Base-by-base conservation (phyloP, 1,140 invertebrate genomes). In the Drosophila burlai region DNA sequence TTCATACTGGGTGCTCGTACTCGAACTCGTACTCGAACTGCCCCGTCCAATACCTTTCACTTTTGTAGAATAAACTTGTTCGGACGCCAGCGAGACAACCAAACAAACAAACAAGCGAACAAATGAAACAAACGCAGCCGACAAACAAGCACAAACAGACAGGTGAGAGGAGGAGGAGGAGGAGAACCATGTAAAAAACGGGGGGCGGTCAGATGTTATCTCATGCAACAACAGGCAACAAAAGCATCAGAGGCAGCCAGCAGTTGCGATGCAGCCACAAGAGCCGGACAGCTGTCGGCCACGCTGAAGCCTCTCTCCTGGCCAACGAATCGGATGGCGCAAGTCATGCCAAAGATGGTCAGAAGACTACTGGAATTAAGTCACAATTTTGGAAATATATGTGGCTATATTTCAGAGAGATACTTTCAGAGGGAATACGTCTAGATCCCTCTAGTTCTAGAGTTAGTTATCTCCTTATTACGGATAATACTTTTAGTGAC, bases 41-140 rank as follows among this genome's bases (percentile, higher is more conserved):
- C 62, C 62, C 54, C 64, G 69, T 64, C 69, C 69, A 50, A 77
- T 68, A 77, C 84, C 84, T 89, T 89, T 89, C 84, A 89, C 84
- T 89, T 89, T 89, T 79, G 66, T 84, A 89, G 84, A 89, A 89
- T 89, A 89, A 89, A 89, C 84, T 90, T 79, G 84, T 89, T 89
- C 81, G 85, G 64, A 26, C 65, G 55, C 46, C 69, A 62, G 58
- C 47, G 47, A 49, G 47, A 49, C 47, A 81, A 73, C 57, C 67
- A 47, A 47, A 54, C 66, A 72, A 55, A 62, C 57, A 63, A 63
- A 74, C 31, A 62, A 62, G 24, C 72, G 45, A 62, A 52, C 60
- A 64, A 69, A 64, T 40, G 54, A 57, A 57, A 57, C 66, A 68
- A 34, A 54, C 64, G 36, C 26, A 11, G 46, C 55, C 71, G 67